phyloP scores from a whole-genome alignment of 2,797 vertebrate genomes.

The Myripristis jacobus region DNA sequence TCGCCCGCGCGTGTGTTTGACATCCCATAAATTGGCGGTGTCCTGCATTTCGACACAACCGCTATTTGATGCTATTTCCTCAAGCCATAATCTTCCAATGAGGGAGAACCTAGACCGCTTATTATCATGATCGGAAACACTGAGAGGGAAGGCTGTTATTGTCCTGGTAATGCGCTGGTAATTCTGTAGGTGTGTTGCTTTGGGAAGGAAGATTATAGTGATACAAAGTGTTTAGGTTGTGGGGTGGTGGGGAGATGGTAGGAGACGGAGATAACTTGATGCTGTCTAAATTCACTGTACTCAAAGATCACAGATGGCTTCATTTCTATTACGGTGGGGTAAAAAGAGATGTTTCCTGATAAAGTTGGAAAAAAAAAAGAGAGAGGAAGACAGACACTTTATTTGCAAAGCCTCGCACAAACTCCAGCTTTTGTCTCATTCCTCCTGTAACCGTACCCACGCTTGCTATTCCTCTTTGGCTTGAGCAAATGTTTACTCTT shows the following conservation, averaged over 20 bases:
- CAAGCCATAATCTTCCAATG: constrained; percentile 94
- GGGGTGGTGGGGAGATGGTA: constrained; percentile 47
- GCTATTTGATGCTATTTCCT: constrained; percentile 91
- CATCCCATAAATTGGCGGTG: constrained; percentile 94
- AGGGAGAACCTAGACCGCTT: constrained; percentile 85
- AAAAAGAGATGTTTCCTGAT: constrained; percentile 57
- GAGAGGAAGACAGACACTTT: constrained; percentile 58
- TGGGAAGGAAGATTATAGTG: constrained; percentile 62
- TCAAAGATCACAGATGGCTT: constrained; percentile 35
- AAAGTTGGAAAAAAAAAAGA: constrained; percentile 39
- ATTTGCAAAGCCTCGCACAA: constrained; percentile 69
- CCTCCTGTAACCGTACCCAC: constrained; percentile 62
- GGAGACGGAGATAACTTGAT: constrained; percentile 41
- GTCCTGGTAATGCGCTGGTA: constrained; percentile 59
- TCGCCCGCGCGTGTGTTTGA: constrained; percentile 86
- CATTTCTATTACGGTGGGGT: constrained; percentile 57
- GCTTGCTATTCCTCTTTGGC: constrained; percentile 73
- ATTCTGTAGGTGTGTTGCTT: constrained; percentile 61
- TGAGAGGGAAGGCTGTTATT: constrained; percentile 64
- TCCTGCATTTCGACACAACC: constrained; percentile 82
- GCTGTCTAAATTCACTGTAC: constrained; percentile 49
- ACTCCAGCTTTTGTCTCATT: constrained; percentile 65
- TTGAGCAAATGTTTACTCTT: constrained; percentile 80
- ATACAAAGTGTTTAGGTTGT: constrained; percentile 60
- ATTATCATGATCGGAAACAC: constrained; percentile 91